Evolutionary conservation across 2,797 vertebrate genomes (phyloP).

Genomic region (Enteromius argenteus): DNA sequence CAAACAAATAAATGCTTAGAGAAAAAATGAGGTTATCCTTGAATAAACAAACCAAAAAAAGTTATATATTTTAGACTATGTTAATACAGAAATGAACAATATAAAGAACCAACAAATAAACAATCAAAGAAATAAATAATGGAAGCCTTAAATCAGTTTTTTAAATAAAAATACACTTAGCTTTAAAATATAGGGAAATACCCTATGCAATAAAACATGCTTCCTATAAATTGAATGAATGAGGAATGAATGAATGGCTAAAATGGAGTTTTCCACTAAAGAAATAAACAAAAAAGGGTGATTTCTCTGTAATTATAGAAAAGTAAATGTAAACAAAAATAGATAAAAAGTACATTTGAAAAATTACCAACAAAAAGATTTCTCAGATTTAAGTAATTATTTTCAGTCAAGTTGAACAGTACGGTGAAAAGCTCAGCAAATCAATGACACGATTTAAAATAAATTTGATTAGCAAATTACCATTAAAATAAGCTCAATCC

Average conservation of each 20-base stretch:
- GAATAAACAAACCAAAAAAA: no score
- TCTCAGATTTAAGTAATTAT: neutral
- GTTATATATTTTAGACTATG: no score
- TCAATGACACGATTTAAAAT: neutral
- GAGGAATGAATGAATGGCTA: neutral
- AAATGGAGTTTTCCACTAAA: no score
- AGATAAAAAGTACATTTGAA: neutral
- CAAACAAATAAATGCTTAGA: no score
- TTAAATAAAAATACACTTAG: no score
- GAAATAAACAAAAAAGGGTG: neutral
- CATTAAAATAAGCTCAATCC: conserved; percentile 3
- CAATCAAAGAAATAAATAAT: neutral
- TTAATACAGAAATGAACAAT: neutral
- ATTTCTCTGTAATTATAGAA: neutral
- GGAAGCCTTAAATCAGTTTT: no score
- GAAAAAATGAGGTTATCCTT: no score
- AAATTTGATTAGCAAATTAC: neutral
- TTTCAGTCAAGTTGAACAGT: neutral
- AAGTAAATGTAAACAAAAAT: neutral
- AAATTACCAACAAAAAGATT: neutral
- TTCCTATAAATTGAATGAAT: no score
- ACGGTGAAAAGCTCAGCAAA: neutral
- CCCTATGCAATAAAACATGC: no score
- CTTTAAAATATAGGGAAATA: no score
- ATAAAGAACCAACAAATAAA: neutral